Conservation (phyloP, 2,113 vertebrate species). For the Ploceus nigricollis region DNA sequence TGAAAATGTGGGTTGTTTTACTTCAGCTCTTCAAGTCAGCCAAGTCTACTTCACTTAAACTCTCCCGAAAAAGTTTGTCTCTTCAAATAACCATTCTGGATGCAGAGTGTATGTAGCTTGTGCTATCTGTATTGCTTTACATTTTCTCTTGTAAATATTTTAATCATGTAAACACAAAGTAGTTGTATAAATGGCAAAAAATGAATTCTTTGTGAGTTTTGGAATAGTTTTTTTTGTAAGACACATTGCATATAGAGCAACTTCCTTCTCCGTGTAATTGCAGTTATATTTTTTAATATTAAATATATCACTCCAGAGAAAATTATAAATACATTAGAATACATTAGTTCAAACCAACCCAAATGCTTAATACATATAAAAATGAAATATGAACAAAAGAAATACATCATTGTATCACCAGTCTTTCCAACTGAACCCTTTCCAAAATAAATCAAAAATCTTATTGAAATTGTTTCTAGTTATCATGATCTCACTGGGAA, state of each 20-base stretch:
- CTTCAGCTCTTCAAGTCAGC: background rate
- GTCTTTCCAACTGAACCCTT: slow-evolving; percentile 62
- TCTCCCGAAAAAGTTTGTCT: background rate
- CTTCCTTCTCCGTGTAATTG: slow-evolving; percentile 14
- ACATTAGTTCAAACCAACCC: slow-evolving; percentile 41
- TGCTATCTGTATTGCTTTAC: background rate
- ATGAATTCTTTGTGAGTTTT: background rate
- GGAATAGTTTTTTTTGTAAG: background rate
- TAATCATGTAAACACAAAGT: background rate
- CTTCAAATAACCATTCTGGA: background rate
- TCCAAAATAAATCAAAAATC: slow-evolving; percentile 74
- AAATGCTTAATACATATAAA: slow-evolving; percentile 38
- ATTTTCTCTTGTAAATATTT: background rate
- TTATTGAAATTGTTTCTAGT: slow-evolving; percentile 70
- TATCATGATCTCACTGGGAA: slow-evolving; percentile 74
- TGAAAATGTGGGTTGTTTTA: background rate
- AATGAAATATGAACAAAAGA: slow-evolving; percentile 53
- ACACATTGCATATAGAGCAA: background rate
- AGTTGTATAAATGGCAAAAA: background rate
- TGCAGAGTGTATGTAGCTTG: background rate
- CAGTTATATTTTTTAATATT: slow-evolving; percentile 42
- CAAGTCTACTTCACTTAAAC: background rate
- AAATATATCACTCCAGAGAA: slow-evolving; percentile 43
- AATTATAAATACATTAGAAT: slow-evolving; percentile 57
- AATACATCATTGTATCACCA: slow-evolving; percentile 55